These are phyloP conservation scores for Rutpela maculata DNA, from an alignment of 2,888 invertebrate species.

Conservation along the genomic window DNA sequence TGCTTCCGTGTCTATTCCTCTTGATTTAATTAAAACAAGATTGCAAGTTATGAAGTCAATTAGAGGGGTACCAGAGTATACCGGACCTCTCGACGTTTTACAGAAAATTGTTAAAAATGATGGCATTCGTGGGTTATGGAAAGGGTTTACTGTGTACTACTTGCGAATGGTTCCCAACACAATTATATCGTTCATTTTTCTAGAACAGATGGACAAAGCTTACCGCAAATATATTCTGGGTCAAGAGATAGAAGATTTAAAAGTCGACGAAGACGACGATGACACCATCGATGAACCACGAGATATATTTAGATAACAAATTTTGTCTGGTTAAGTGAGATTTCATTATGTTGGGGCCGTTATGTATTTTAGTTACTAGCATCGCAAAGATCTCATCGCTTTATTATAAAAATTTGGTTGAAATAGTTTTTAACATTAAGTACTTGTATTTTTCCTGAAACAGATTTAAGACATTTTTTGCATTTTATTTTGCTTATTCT, in stretches of 20 bases:
- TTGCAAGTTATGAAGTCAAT: conserved; percentile 96
- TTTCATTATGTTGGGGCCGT: too few relatives aligned
- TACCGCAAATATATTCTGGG: not conserved
- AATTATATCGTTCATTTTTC: conserved; percentile 96
- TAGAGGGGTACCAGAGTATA: conserved; percentile 93
- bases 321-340: too few relatives aligned
- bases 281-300: too few relatives aligned
- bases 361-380: too few relatives aligned
- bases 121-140: conserved; percentile 96
- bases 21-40: conserved; percentile 99
- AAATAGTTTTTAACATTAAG: too few relatives aligned
- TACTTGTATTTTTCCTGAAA: too few relatives aligned
- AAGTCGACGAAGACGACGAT: too few relatives aligned
- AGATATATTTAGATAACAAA: too few relatives aligned
- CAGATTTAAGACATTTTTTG: too few relatives aligned
- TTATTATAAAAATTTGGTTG: too few relatives aligned
- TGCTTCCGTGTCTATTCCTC: conserved; percentile 97
- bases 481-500: too few relatives aligned
- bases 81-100: conserved; percentile 88
- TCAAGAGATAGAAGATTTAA: not conserved
- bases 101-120: conserved; percentile 87
- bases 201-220: conserved; percentile 92
- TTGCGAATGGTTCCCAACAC: conserved; percentile 98
- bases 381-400: too few relatives aligned
- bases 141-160: conserved; percentile 98